Percentiles rank a stretch among this genome's conserved stretches.
Evolutionary conservation across 2,113 vertebrate genomes (phyloP).

Genomic region (Pteropus alecto): DNA sequence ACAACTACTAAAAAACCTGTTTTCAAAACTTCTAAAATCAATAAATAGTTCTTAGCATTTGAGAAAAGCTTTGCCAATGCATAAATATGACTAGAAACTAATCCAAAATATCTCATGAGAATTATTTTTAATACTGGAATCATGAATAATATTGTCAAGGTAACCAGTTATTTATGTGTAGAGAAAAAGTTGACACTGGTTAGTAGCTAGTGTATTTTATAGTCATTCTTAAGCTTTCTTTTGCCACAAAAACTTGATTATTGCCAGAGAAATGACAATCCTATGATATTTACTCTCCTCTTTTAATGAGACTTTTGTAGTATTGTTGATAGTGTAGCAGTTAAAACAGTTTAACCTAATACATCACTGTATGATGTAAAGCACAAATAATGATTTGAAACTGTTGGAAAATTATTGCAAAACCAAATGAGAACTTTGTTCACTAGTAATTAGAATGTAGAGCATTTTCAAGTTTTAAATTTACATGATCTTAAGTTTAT

Average conservation of each 20-base stretch:
- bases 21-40: neutral
- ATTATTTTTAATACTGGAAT: neutral
- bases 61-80: neutral
- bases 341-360: neutral
- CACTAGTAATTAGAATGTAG: neutral
- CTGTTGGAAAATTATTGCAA: neutral
- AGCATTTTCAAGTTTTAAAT: neutral
- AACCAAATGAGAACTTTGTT: neutral
- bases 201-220: conserved; percentile 61
- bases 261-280: conserved; percentile 29
- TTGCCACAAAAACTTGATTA: conserved; percentile 33
- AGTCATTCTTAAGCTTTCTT: conserved; percentile 42
- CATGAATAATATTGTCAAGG: neutral
- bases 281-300: conserved; percentile 9
- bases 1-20: neutral
- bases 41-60: neutral
- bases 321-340: neutral
- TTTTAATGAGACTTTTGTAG: conserved; percentile 25
- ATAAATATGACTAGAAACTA: neutral
- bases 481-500: neutral
- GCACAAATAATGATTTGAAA: neutral
- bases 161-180: neutral
- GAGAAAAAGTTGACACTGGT: conserved; percentile 32
- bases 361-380: neutral
- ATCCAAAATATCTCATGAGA: neutral